Evolutionary conservation across 2,113 vertebrate genomes (phyloP), one percentile per base, ranked within the genome.

Genomic region (Lepus europaeus): DNA sequence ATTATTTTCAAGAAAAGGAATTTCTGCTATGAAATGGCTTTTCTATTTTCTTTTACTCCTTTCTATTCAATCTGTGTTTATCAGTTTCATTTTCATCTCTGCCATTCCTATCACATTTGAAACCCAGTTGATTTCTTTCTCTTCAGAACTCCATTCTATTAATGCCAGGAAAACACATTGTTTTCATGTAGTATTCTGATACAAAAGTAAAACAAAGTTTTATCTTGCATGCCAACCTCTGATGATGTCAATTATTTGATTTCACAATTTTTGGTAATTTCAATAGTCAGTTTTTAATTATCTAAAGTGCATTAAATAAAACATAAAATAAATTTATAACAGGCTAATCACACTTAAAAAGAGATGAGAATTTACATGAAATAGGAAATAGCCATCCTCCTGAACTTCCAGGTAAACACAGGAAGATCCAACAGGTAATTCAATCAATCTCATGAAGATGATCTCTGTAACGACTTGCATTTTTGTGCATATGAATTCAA

Each of bases 41-140:
- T 95, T 83, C 16, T 90, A 53, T 56, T 69, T 82, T 36, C 20
- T 80, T 79, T 94, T 78, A 66, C 45, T 17, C 6, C 29, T 56
- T 83, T 19, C 3, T 74, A 49, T 92, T 93, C 39, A 64, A 45
- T 20, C 49, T 86, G 31, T 90, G 14, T 27, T 81, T 81, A 82
- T 85, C 33, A 33, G 8, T 88, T 82, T 81, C 13, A 90, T 51
- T 82, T 94, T 73, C 73, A 68, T 88, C n/a, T 82, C 87, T 53
- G 63, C 3, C 61, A 79, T 61, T 92, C 16, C 9, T 61, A 95
- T 95, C 27, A 79, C 14, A 73, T 53, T 33, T 92, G 39, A 92
- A 22, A 51, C 20, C 2, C 3, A 39, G 20, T 84, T 87, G 49
- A 11, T 89, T 91, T 76, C 1, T 64, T 73, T 33, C 22, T 92